Conservation (phyloP, 2,888 invertebrate genomes). For the Ectemnius cavifrons region DNA sequence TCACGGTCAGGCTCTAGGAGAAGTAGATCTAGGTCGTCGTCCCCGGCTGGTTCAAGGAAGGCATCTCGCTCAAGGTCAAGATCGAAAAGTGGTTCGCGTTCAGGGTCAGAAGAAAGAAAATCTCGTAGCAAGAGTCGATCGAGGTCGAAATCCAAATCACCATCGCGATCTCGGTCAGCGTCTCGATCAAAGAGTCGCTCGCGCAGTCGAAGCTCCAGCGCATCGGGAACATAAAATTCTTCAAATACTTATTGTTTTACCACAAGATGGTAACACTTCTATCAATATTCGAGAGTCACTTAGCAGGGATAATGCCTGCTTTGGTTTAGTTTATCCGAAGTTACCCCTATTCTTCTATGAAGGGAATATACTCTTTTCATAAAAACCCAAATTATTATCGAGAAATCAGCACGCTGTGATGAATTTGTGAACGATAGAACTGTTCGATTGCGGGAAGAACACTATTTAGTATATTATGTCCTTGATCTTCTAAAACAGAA, state of each 20-base stretch:
- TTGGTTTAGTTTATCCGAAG: too few relatives aligned
- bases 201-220: constrained; percentile 72
- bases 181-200: constrained; percentile 73
- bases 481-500: too few relatives aligned
- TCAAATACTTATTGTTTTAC: constrained; percentile 1
- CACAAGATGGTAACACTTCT: constrained; percentile 1
- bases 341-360: too few relatives aligned
- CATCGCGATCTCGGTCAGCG: constrained; percentile 65
- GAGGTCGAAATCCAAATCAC: constrained; percentile 70
- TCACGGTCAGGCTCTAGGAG: constrained; percentile 31
- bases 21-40: constrained; percentile 64
- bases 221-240: constrained; percentile 66
- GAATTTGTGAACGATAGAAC: too few relatives aligned
- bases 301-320: too few relatives aligned
- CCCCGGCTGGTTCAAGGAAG: constrained; percentile 74
- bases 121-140: constrained; percentile 68
- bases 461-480: too few relatives aligned
- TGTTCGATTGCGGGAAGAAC: too few relatives aligned
- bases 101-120: constrained; percentile 51
- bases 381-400: too few relatives aligned
- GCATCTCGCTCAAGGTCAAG: constrained; percentile 65
- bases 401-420: too few relatives aligned
- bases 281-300: not conserved
- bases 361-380: too few relatives aligned
- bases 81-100: constrained; percentile 67